These are phyloP conservation scores for Villa cingulata DNA, from an alignment of 2,888 invertebrate genomes.

Conservation along the genomic window DNA sequence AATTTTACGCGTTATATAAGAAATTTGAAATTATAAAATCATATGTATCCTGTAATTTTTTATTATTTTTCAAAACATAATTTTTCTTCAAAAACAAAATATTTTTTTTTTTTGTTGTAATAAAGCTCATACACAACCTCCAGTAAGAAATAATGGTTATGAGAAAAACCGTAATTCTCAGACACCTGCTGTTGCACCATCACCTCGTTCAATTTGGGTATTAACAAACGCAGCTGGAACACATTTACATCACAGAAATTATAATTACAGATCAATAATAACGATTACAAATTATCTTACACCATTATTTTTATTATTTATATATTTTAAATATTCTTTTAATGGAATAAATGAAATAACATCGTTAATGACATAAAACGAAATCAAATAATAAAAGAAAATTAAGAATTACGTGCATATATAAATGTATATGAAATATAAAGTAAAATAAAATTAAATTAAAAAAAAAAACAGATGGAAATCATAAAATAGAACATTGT, in stretches of 20 bases:
- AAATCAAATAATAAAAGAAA: too few species aligned
- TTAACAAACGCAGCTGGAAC: constrained; percentile 22
- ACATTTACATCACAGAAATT: constrained; percentile 10
- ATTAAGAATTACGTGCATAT: too few species aligned
- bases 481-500: too few species aligned
- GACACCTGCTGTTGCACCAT: constrained; percentile 26
- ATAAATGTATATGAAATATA: too few species aligned
- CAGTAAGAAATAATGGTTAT: constrained; percentile 26
- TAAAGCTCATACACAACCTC: constrained; percentile 30
- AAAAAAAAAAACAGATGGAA: too few species aligned
- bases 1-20: too few species aligned
- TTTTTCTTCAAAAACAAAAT: too few species aligned
- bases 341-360: constrained; percentile 8
- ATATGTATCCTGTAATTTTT: too few species aligned
- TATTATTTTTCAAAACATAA: too few species aligned
- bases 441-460: too few species aligned
- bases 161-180: constrained; percentile 26
- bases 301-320: constrained; percentile 10
- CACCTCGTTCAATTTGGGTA: constrained; percentile 30
- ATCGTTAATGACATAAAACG: neutral
- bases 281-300: constrained; percentile 1
- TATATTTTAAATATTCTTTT: constrained; percentile 11
- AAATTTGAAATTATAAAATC: too few species aligned
- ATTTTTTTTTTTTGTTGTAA: constrained; percentile 3
- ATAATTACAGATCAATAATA: too few species aligned